Percentiles rank a stretch among this genome's conserved stretches.
These are phyloP conservation scores for Chionoecetes opilio DNA, from an alignment of 1,140 invertebrate genomes.

Conservation along the genomic window DNA sequence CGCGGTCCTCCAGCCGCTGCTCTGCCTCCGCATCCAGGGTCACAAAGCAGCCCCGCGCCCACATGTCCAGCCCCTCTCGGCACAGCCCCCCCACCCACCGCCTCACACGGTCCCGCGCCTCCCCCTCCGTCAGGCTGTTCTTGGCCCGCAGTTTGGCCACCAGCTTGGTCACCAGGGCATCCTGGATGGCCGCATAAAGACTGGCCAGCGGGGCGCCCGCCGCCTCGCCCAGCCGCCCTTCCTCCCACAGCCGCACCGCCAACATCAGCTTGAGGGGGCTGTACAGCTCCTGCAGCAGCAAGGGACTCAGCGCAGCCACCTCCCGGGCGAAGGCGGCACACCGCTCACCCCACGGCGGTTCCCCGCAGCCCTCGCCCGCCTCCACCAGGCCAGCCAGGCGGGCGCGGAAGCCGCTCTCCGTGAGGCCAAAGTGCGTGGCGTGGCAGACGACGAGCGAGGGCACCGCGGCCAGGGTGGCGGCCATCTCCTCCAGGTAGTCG, in stretches of 20 bases:
- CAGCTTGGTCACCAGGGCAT: background rate
- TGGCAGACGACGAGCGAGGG: too few relatives aligned
- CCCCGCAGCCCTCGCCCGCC: background rate
- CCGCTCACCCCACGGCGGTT: too few relatives aligned
- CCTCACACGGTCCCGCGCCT: background rate
- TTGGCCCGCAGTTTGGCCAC: background rate
- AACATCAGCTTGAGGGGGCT: constrained; percentile 21
- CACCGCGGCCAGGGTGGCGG: background rate
- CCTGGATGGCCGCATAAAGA: background rate
- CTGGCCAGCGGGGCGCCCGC: background rate
- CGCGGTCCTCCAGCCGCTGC: too few relatives aligned
- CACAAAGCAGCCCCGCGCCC: background rate
- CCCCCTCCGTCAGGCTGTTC: background rate
- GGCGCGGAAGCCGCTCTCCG: too few relatives aligned
- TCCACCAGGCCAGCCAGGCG: background rate
- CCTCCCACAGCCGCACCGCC: background rate
- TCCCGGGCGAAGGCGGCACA: too few relatives aligned
- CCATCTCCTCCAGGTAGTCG: background rate
- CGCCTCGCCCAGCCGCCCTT: background rate
- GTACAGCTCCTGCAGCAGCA: background rate
- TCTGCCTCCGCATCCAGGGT: too few relatives aligned
- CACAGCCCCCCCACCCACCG: background rate
- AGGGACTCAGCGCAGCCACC: too few relatives aligned
- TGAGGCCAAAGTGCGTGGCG: too few relatives aligned
- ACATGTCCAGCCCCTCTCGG: background rate